These are phyloP conservation scores for Brachionus sp. DNA, from an alignment of 1,140 invertebrate genomes.

Conservation along the genomic window DNA sequence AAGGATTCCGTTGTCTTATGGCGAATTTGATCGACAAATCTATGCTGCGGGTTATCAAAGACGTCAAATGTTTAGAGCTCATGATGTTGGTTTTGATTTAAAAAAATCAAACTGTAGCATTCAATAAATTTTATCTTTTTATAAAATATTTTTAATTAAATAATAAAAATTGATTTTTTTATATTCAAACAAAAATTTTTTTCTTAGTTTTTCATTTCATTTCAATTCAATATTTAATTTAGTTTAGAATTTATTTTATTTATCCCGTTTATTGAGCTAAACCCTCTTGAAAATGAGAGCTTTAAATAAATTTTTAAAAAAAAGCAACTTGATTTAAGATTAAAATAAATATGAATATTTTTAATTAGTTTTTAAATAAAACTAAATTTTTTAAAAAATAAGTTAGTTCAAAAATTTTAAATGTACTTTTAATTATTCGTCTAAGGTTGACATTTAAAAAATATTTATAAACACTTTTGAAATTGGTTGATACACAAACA, in stretches of 20 bases:
- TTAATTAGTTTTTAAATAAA: no score
- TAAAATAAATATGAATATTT: no score
- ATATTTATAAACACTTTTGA: neutral
- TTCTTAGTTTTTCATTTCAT: no score
- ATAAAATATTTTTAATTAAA: no score
- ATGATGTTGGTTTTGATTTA: slow-evolving; percentile 32
- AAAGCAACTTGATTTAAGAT: neutral
- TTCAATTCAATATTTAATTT: no score
- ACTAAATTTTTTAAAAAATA: neutral
- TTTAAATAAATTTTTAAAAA: no score
- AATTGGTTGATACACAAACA: neutral
- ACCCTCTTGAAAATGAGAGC: no score
- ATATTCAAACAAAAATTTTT: no score
- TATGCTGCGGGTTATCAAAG: slow-evolving; percentile 44
- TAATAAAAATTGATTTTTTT: neutral
- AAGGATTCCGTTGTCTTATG: slow-evolving; percentile 35
- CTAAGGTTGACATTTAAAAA: neutral
- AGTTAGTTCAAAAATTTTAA: neutral
- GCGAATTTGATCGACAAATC: slow-evolving; percentile 39
- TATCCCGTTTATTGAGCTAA: no score
- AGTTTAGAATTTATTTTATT: no score
- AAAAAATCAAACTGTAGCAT: slow-evolving; percentile 20
- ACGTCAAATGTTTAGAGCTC: slow-evolving; percentile 35
- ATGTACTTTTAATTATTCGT: neutral
- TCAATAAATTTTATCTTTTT: neutral